phyloP scores from a whole-genome alignment of 2,797 vertebrate species.

The Acrossocheilus fasciatus region DNA sequence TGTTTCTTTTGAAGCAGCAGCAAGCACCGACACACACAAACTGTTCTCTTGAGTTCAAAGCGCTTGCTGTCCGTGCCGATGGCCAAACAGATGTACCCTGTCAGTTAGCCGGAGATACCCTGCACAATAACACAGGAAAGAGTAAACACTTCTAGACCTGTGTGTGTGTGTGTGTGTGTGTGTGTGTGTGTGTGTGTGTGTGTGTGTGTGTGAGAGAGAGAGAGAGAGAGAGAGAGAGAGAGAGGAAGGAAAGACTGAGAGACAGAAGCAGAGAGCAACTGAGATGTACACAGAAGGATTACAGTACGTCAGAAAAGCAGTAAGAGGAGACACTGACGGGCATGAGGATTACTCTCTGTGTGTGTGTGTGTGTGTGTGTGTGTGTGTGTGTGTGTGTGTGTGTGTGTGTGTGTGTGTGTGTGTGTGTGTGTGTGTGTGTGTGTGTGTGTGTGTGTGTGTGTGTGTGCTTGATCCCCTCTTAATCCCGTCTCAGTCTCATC shows the following conservation, averaged over 20 bases:
- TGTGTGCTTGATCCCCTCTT: conserved; percentile 51
- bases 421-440: background rate
- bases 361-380: background rate
- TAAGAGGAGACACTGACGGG: conserved; percentile 18
- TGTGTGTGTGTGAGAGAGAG: background rate
- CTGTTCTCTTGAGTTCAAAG: conserved; percentile 52
- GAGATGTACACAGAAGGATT: conserved; percentile 45
- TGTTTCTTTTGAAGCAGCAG: conserved; percentile 36
- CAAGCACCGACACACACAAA: conserved; percentile 40
- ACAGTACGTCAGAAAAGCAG: conserved; percentile 34
- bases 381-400: background rate
- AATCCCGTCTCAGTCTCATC: conserved; percentile 57
- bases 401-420: background rate
- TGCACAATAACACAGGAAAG: conserved; percentile 43
- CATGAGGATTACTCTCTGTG: conserved; percentile 5
- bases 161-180: background rate
- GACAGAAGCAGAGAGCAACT: conserved; percentile 12
- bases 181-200: background rate
- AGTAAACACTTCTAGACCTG: conserved; percentile 39
- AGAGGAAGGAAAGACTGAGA: background rate
- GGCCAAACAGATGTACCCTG: conserved; percentile 59
- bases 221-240: too few species aligned
- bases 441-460: background rate
- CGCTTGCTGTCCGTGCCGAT: conserved; percentile 52
- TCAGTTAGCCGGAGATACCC: conserved; percentile 46